A percentile compares a stretch with the other conserved stretches of the same genome.
Evolutionary conservation across 2,113 vertebrate genomes (phyloP).

Genomic region (Gasterosteus nipponicus): DNA sequence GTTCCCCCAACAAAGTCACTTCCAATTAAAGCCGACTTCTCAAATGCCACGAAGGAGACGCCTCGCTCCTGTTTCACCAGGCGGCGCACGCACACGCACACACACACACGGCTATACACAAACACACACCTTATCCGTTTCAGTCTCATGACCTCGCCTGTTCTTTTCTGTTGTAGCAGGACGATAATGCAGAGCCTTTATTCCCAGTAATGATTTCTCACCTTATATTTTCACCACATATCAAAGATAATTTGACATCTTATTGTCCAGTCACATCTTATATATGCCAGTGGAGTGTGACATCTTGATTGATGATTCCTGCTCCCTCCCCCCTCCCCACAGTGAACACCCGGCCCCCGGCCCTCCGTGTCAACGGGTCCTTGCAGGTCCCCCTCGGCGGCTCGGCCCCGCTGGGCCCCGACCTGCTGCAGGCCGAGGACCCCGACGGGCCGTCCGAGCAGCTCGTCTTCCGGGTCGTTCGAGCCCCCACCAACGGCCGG

Average conservation of each 20-base stretch:
- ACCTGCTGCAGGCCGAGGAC: constrained; percentile 78
- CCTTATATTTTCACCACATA: not conserved
- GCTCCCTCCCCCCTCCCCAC: not conserved
- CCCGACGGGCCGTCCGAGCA: constrained; percentile 57
- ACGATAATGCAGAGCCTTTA: not conserved
- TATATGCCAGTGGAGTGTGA: not conserved
- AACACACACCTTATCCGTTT: not conserved
- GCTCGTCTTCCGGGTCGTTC: constrained; percentile 80
- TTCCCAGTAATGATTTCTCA: not conserved
- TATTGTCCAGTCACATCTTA: not conserved
- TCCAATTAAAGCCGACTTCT: constrained; percentile 47
- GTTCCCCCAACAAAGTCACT: constrained; percentile 28
- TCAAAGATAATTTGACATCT: not conserved
- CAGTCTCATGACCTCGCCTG: not conserved
- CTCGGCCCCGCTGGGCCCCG: constrained; percentile 71
- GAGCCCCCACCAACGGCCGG: constrained; percentile 83
- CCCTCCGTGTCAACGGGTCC: constrained; percentile 79
- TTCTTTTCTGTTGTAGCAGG: not conserved
- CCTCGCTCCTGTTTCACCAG: constrained; percentile 7
- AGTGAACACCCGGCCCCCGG: constrained; percentile 77
- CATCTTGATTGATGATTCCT: not conserved
- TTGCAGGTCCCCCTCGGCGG: constrained; percentile 85
- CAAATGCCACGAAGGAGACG: constrained; percentile 47
- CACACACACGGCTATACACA: not conserved
- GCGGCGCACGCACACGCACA: not conserved